A percentile compares a stretch with the other conserved stretches of the same genome.
Evolutionary conservation across 2,113 vertebrate genomes (phyloP).

Genomic region (Eira barbara): DNA sequence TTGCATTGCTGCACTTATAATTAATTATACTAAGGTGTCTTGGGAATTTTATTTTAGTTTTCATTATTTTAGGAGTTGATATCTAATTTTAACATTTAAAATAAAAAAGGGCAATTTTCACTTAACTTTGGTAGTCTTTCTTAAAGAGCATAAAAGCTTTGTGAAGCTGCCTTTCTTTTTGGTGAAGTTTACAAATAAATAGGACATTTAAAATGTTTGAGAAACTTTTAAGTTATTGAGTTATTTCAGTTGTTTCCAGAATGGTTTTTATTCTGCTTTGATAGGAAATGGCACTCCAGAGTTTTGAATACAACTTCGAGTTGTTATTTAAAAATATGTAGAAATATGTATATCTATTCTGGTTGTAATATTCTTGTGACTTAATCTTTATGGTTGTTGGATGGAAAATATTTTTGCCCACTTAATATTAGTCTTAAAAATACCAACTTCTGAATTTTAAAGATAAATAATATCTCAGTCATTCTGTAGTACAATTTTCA

Average conservation of each 20-base stretch:
- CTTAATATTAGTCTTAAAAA: slow-evolving; percentile 35
- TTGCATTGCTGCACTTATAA: slow-evolving; percentile 6
- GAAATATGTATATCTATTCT: background rate
- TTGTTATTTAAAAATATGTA: background rate
- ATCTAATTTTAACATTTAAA: slow-evolving; percentile 55
- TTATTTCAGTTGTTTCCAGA: slow-evolving; percentile 34
- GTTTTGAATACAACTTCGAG: slow-evolving; percentile 35
- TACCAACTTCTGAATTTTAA: slow-evolving; percentile 10
- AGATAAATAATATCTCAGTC: background rate
- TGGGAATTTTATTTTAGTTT: slow-evolving; percentile 41
- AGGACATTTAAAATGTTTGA: slow-evolving; percentile 30
- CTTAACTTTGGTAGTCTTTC: background rate
- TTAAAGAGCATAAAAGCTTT: background rate
- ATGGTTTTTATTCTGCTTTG: slow-evolving; percentile 36
- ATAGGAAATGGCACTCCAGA: background rate
- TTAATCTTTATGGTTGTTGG: background rate
- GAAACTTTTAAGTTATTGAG: background rate
- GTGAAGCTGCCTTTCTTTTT: background rate
- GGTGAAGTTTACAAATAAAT: slow-evolving; percentile 60
- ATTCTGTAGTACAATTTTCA: slow-evolving; percentile 33
- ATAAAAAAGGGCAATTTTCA: background rate
- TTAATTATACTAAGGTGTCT: slow-evolving; percentile 20
- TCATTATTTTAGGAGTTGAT: slow-evolving; percentile 36
- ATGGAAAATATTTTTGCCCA: slow-evolving; percentile 33
- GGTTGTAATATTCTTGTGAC: background rate